phyloP scores from a whole-genome alignment of 2,113 vertebrate species.

The Serilophus lunatus region DNA sequence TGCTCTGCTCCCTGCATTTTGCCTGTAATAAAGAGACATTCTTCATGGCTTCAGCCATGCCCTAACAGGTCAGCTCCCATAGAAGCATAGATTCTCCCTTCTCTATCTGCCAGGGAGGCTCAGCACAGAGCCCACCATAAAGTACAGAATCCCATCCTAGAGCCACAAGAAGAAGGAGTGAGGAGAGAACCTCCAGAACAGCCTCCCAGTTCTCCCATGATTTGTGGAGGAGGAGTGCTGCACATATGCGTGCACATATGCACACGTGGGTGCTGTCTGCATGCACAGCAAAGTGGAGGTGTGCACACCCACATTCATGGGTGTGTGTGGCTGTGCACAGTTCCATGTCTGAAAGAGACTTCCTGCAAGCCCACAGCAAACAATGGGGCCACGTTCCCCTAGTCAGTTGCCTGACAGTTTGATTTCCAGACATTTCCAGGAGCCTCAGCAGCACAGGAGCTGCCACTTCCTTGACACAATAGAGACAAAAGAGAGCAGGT shows the following conservation, averaged over 20 bases:
- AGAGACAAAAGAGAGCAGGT: background rate
- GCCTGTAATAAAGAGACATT: background rate
- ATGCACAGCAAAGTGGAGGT: background rate
- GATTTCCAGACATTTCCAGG: background rate
- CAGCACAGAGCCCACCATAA: background rate
- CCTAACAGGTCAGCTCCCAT: background rate
- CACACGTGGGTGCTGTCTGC: background rate
- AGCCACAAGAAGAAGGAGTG: background rate
- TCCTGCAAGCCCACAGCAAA: background rate
- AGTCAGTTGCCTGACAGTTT: background rate
- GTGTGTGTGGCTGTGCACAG: background rate
- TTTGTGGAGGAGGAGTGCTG: background rate
- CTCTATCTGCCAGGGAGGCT: background rate
- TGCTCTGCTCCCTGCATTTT: background rate
- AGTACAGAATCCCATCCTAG: background rate
- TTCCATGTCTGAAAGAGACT: background rate
- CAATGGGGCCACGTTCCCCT: background rate
- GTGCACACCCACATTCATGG: background rate
- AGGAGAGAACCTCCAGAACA: background rate
- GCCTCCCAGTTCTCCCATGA: background rate
- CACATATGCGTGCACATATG: background rate
- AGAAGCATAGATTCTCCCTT: background rate
- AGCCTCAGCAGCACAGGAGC: background rate
- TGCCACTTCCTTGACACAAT: background rate
- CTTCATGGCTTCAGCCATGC: background rate